Conservation (phyloP, 2,888 invertebrate species). For the Nemoura dubitans region DNA sequence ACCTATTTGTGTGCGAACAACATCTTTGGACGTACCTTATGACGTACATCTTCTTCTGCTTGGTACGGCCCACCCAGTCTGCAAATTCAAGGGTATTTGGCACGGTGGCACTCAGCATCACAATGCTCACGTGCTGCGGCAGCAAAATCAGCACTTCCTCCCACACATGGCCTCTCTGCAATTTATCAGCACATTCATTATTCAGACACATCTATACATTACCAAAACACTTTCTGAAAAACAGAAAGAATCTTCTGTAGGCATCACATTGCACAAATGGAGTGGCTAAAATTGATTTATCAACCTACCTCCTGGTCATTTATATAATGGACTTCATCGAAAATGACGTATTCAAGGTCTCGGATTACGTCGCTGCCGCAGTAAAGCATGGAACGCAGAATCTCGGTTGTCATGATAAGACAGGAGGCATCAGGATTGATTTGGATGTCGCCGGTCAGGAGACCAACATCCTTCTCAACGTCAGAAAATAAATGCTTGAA, state of each 20-base stretch:
- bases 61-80: slow-evolving; percentile 88
- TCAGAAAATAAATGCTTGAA: slow-evolving; percentile 67
- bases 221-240: too few species aligned
- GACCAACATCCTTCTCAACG: slow-evolving; percentile 76
- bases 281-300: slow-evolving; percentile 18
- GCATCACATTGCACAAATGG: too few species aligned
- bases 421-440: slow-evolving; percentile 93
- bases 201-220: too few species aligned
- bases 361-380: slow-evolving; percentile 95
- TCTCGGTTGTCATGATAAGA: slow-evolving; percentile 99
- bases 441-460: slow-evolving; percentile 95
- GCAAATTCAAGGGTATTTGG: slow-evolving; percentile 97
- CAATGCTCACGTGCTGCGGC: slow-evolving; percentile 93
- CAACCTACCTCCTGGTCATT: slow-evolving; percentile 86
- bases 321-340: slow-evolving; percentile 99
- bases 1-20: too few species aligned
- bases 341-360: slow-evolving; percentile 98
- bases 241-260: too few species aligned
- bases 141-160: slow-evolving; percentile 97
- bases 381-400: slow-evolving; percentile 92
- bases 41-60: slow-evolving; percentile 87
- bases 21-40: slow-evolving; percentile 61
- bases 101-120: slow-evolving; percentile 97
- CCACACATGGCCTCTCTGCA: slow-evolving; percentile 96
- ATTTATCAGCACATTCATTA: slow-evolving; percentile 44